Conservation (phyloP, 2,888 invertebrate genomes). For the Xylocampa areola region DNA sequence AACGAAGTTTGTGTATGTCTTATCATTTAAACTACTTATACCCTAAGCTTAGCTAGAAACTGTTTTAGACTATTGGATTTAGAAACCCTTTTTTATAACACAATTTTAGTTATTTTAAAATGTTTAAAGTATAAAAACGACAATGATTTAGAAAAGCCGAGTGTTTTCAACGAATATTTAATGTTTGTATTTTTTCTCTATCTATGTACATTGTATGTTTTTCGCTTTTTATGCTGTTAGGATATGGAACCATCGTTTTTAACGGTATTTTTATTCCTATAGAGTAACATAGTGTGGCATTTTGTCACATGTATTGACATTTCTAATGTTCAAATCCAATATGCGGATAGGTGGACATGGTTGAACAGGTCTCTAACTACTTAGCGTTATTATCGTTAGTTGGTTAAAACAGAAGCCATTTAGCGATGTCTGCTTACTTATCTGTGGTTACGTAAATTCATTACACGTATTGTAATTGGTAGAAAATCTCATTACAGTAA, state of each 20-base stretch:
- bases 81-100: too few relatives aligned
- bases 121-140: too few relatives aligned
- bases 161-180: too few relatives aligned
- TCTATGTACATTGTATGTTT: conserved; percentile 29
- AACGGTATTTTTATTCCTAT: conserved; percentile 12
- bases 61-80: too few relatives aligned
- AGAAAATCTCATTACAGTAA: conserved; percentile 2
- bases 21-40: too few relatives aligned
- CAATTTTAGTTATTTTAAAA: too few relatives aligned
- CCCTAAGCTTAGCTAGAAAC: too few relatives aligned
- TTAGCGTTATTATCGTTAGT: conserved; percentile 32
- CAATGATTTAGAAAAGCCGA: too few relatives aligned
- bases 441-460: conserved; percentile 25
- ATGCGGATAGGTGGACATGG: conserved; percentile 21
- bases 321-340: conserved; percentile 21
- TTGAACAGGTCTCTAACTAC: conserved; percentile 19
- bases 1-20: too few relatives aligned
- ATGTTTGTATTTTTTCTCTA: conserved; percentile 15
- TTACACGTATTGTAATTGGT: background rate
- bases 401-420: conserved; percentile 22
- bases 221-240: too few relatives aligned
- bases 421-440: conserved; percentile 22
- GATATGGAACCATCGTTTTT: conserved; percentile 19
- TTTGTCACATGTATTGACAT: conserved; percentile 19
- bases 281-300: background rate